Percentiles rank a stretch among this genome's conserved stretches.
These are phyloP conservation scores for Glyphotaelius pellucidus DNA, from an alignment of 2,888 invertebrate species.

Conservation along the genomic window DNA sequence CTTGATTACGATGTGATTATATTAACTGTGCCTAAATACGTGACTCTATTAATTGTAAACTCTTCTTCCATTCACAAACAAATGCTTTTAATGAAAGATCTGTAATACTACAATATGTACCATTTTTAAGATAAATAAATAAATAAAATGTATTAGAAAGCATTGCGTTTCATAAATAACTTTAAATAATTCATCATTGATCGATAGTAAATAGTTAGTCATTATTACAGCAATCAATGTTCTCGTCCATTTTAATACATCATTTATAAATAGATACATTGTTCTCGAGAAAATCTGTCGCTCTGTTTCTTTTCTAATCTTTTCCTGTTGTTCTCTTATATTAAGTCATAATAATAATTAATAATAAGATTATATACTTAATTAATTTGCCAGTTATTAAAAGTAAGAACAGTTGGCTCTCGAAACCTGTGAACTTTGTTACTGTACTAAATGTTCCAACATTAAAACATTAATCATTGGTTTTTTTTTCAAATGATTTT, in stretches of 20 bases:
- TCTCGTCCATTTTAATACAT: neutral
- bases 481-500: neutral
- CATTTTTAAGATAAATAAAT: no score
- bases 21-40: no score
- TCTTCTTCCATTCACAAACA: no score
- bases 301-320: neutral
- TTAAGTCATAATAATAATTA: neutral
- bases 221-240: neutral
- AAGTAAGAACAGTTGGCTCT: neutral
- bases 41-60: no score
- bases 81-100: no score
- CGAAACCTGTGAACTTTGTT: neutral
- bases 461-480: neutral
- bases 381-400: neutral
- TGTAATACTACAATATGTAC: no score
- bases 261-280: neutral
- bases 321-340: neutral
- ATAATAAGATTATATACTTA: neutral
- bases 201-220: neutral
- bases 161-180: neutral
- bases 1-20: no score
- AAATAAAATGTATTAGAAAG: neutral
- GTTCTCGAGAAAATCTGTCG: neutral
- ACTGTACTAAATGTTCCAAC: neutral
- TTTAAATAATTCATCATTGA: neutral